Base-by-base conservation (phyloP, 2,113 vertebrate species). In the Struthio camelus region DNA sequence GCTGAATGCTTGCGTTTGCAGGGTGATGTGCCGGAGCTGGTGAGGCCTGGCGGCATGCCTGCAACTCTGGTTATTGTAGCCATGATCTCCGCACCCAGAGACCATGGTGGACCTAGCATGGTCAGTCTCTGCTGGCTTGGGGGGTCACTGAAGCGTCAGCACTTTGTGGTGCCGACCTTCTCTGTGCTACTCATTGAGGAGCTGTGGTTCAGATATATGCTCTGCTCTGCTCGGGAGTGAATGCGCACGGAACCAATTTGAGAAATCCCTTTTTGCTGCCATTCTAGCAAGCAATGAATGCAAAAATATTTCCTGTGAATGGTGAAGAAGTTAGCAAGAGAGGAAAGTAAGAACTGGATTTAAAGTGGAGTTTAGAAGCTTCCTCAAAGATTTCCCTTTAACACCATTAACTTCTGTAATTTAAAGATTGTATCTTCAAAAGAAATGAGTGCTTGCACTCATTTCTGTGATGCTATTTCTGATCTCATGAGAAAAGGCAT, bases 11-110 rank as follows among this genome's bases (percentile, higher is more conserved):
- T 16, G 14, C 11, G 61, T 32, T 51, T 38, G 10, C 78, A 23
- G 11, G 59, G 12, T 46, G 69, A 44, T 54, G 50, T 14, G 17
- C 2, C 25, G 34, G n/a, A 65, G 70, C 24, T 56, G 3, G 25
- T 6, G n/a, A 70, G 5, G 32, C 13, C 32, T 20, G 0, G 20
- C 66, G 71, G 6, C 9, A 5, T 3, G 20, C 6, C 17, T 50
- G 9, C 14, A 18, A 13, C 9, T 34, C n/a, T 6, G 76, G 10
- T 71, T 81, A 17, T 70, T 25, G 20, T 17, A 38, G 38, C 65
- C 53, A 0, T 20, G 38, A 46, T 65, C 20, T 11, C 10, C 3
- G 7, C 40, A 6, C 4, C 18, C 0, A 2, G 10, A 32, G 19
- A 53, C 8, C 13, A 7, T 20, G 44, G 15, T 84, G 48, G 28